Conservation (phyloP, 2,113 vertebrate genomes). For the Capreolus pygargus region DNA sequence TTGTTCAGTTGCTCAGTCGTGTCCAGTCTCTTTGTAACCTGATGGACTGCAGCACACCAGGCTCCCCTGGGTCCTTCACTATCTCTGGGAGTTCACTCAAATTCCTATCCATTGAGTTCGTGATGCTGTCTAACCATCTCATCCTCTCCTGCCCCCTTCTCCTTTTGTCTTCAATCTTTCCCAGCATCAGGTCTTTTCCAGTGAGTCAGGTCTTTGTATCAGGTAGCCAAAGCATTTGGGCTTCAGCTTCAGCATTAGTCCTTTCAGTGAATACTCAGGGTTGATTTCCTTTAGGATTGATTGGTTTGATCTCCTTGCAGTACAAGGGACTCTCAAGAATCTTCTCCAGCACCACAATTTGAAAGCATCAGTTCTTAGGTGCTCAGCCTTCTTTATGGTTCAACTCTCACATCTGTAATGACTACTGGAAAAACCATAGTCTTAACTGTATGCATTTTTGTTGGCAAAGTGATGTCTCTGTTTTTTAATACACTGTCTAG, state of each 20-base stretch:
- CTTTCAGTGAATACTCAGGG: not conserved
- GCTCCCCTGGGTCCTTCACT: not conserved
- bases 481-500: not conserved
- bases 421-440: not conserved
- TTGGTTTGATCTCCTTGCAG: not conserved
- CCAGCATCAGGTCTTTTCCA: not conserved
- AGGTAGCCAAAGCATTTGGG: not conserved
- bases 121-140: not conserved
- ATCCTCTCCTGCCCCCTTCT: not conserved
- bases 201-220: not conserved
- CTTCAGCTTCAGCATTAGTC: not conserved
- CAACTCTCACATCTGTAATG: not conserved
- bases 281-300: not conserved
- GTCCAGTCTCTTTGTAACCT: not conserved
- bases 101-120: not conserved
- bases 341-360: not conserved
- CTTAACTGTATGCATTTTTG: not conserved
- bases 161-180: not conserved
- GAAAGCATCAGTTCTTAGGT: not conserved
- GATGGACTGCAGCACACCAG: not conserved
- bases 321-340: not conserved
- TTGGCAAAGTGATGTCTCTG: not conserved
- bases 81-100: not conserved
- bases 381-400: not conserved
- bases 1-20: rapidly evolving